These are phyloP conservation scores for Neotoxoptera formosana DNA, from an alignment of 1,140 invertebrate species.

Conservation along the genomic window DNA sequence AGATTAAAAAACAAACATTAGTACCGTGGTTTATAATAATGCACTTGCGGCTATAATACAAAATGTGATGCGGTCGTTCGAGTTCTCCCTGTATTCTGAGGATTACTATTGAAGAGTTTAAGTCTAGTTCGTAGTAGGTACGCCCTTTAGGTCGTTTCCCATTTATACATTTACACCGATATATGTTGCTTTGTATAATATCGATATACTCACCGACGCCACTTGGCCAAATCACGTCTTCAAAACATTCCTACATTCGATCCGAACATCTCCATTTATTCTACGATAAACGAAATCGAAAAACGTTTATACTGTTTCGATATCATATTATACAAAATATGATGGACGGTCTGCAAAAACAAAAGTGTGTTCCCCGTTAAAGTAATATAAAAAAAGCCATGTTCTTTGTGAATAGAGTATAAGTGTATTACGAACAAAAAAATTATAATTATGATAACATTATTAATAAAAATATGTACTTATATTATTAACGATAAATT, in stretches of 20 bases:
- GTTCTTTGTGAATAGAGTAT: slow-evolving; percentile 38
- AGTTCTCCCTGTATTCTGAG: background rate
- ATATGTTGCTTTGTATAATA: background rate
- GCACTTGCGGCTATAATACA: background rate
- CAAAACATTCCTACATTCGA: slow-evolving; percentile 36
- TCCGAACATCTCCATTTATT: background rate
- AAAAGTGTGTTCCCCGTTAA: background rate
- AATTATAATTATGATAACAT: background rate
- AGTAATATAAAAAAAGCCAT: background rate
- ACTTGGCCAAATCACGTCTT: background rate
- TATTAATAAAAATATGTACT: slow-evolving; percentile 48
- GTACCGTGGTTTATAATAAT: background rate
- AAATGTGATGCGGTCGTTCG: background rate
- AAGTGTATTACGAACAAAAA: background rate
- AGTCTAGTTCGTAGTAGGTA: background rate
- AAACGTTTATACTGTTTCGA: background rate
- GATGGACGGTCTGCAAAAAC: background rate
- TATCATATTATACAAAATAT: background rate
- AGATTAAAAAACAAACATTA: background rate
- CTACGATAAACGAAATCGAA: background rate
- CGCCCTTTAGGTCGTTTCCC: background rate
- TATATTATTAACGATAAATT: slow-evolving; percentile 8
- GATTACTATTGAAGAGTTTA: background rate
- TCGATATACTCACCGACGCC: background rate
- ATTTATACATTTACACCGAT: background rate